Base-by-base conservation (phyloP, 2,113 vertebrate species). In the Apaloderma vittatum region DNA sequence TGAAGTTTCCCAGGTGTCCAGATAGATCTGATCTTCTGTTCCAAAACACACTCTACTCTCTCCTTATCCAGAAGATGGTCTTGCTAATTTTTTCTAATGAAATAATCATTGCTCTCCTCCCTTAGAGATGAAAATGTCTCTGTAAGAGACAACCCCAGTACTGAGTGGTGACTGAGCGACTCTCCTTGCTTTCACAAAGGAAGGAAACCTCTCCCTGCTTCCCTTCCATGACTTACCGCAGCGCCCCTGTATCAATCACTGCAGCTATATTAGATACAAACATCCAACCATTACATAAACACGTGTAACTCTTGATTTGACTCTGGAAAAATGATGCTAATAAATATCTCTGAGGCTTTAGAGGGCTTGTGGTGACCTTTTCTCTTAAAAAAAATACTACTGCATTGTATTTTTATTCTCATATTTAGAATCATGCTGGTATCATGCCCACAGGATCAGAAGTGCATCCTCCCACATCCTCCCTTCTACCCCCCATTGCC, bases 1-100 rank as follows among this genome's bases (percentile, higher is more conserved):
- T 91, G 68, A 92, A 83, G 83, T 30, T 58, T 77, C 63, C 86
- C 94, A 86, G 63, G 67, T 71, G 68, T 86, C 43, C 72, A 94
- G 63, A 43, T 36, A 86, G 46, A 84, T 63, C 62, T 77, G 36
- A 77, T 88, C 88, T 77, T 94, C 77, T 55, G 70, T 84, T 92
- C 79, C 86, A 80, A 93, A 94, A 77, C 1, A 22, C 51, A 54
- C 30, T 91, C 67, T 74, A 46, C 90, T 92, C 71, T 82, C 49
- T 73, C 49, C 27, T 83, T 51, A 51, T 62, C 63, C 63, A 86
- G 30, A 88, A 40, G 36, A 83, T 8, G 40, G 46, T 66, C 21
- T 86, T 34, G 16, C 12, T 49, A 6, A 8, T 73, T 68, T 77
- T 94, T 40, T 24, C 57, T 74, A 84, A 76, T 58, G 54, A 93